Evolutionary conservation across 2,797 vertebrate genomes (phyloP), one percentile per base, ranked within the genome.

Genomic region (Erethizon dorsatum): DNA sequence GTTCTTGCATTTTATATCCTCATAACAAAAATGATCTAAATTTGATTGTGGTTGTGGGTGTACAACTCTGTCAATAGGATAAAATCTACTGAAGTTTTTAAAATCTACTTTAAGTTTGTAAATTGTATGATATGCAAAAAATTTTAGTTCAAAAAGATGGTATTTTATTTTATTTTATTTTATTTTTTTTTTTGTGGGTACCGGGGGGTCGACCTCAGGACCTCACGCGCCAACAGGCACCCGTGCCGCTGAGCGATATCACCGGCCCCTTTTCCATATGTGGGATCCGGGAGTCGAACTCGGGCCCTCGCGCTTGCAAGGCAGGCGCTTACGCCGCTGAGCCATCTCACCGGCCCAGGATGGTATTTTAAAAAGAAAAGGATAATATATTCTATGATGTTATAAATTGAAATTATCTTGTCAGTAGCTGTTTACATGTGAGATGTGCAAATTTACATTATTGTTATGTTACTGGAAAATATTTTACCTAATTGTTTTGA

Each of bases 1-100:
- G 88, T 93, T 97, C 47, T 97, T 93, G 90, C 88, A 97, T 97
- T 94, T 98, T 97, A 54, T 98, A 98, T 97, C 97, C 96, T 97
- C 97, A 95, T 2, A 98, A 28, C 4, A 77, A 47, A 77, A 17
- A 77, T 17, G 41, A 50, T 50, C 13, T 3, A 15, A 77, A 31
- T 50, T 50, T 77, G 45, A 50, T 28, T 47, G 26, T 28, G 13
- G 45, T 28, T 50, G 26, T 45, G 37, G 71, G 6, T 45, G 10
- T 50, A 50, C 26, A 28, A 47, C 26, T 28, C 24, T 3, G 1
- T 26, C 12, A 7, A 15, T 28, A 47, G 45, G 41, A 28, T 47
- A 75, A 75, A 28, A 28, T 47, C 45, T 75, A 47, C 24, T 31
- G 26, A 77, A 77, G 26, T 77, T 50, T 77, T 22, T 45, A 75